phyloP scores from a whole-genome alignment of 2,113 vertebrate genomes.

The Oostethus manadensis region DNA sequence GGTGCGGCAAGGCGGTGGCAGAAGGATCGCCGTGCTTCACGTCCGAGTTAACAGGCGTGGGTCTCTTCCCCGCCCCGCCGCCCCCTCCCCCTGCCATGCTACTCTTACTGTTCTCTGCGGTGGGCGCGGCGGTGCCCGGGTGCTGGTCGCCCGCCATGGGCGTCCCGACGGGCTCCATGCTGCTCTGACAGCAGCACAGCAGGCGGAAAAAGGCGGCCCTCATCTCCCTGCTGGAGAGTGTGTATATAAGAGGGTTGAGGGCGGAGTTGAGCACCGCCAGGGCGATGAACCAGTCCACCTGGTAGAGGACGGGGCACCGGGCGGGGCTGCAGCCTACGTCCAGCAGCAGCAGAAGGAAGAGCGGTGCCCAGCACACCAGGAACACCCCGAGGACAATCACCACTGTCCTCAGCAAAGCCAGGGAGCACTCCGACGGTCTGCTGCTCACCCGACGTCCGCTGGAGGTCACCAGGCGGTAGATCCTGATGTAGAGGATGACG shows the following conservation, averaged over 20 bases:
- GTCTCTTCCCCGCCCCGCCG: constrained; percentile 34
- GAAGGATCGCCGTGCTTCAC: constrained; percentile 51
- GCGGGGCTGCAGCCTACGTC: constrained; percentile 71
- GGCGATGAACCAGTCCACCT: constrained; percentile 75
- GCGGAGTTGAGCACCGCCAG: constrained; percentile 77
- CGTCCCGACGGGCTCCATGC: constrained; percentile 40
- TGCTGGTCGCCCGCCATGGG: constrained; percentile 38
- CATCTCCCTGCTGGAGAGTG: constrained; percentile 75
- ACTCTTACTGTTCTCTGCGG: constrained; percentile 70
- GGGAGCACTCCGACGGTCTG: constrained; percentile 67
- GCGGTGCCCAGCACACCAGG: constrained; percentile 72
- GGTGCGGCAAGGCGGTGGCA: constrained; percentile 33
- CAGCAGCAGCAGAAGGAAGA: constrained; percentile 71
- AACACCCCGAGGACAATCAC: constrained; percentile 75
- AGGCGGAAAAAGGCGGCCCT: constrained; percentile 67
- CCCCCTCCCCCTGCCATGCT: constrained; percentile 54
- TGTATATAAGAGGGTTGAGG: constrained; percentile 77
- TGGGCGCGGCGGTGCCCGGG: constrained; percentile 57
- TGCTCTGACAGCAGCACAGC: constrained; percentile 64
- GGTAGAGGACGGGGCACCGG: constrained; percentile 64
- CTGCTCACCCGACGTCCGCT: constrained; percentile 72
- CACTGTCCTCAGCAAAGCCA: constrained; percentile 72
- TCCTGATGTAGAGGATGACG: constrained; percentile 74
- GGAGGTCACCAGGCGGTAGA: constrained; percentile 75
- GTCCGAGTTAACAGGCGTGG: constrained; percentile 45